Base-by-base conservation (phyloP, 1,140 invertebrate genomes). In the Macrosteles quadrilineatus region DNA sequence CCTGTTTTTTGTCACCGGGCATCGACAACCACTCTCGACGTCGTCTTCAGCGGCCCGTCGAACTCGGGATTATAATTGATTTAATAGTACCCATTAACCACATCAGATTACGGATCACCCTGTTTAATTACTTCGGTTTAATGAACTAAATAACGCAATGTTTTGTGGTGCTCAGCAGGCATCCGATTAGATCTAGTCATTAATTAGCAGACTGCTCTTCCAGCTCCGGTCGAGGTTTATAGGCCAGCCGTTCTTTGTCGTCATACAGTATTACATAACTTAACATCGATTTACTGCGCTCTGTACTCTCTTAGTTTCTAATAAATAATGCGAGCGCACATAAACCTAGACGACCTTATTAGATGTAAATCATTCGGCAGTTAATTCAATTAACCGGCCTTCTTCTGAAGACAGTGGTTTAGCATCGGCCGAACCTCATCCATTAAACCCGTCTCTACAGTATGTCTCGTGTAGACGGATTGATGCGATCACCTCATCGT, bases 211-310 rank as follows among this genome's bases (percentile, higher is more conserved):
- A 59, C 55, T 36, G 32, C 32, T 36, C 23, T 59, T 27, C 21
- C 21, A 14, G 21, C 12, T 11, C 12, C 2, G 55, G 47, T 19
- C 4, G 4, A 17, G 9, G 55, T 59, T 59, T 59, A 59, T 59
- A 59, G 55, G 25, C 23, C 55, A 19, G 6, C 47, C 47, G 55
- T 6, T 59, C 55, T 59, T 59, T 59, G 55, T 59, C 55, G 47
- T 59, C 55, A 59, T 59, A n/a, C n/a, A n/a, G n/a, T n/a, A 59
- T 59, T 59, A 59, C 23, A 59, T 59, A 59, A 59, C 55, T 59
- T 25, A 59, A 2, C 55, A 29, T 59, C 23, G 25, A 30, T 59
- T 27, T 59, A 59, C 23, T 25, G 55, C 4, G 4, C 21, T 53
- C 55, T 30, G 23, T 59, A 6, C 47, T 50, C 47, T 17, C 47